These are phyloP conservation scores for Flexamia atlantica DNA, from an alignment of 2,888 invertebrate genomes.

Conservation along the genomic window DNA sequence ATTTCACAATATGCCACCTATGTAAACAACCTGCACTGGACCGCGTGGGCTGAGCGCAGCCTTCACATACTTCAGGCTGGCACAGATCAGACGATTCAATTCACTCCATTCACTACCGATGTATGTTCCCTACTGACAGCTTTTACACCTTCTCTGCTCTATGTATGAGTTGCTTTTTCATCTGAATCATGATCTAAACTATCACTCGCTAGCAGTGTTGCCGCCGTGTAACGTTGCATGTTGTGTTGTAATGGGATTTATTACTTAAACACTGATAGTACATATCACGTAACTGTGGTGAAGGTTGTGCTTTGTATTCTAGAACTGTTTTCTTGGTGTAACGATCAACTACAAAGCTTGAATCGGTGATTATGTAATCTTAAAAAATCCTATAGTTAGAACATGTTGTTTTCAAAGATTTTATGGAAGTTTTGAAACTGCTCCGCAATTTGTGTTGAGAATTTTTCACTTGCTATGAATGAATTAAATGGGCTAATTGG, in stretches of 20 bases:
- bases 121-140: background rate
- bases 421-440: too few relatives aligned
- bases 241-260: background rate
- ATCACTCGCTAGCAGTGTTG: background rate
- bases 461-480: too few relatives aligned
- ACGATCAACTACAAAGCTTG: too few relatives aligned
- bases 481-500: too few relatives aligned
- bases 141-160: constrained; percentile 3
- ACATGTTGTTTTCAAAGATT: too few relatives aligned
- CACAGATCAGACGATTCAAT: constrained; percentile 19
- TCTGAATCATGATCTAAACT: background rate
- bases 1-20: background rate
- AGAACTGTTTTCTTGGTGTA: too few relatives aligned
- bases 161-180: background rate
- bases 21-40: background rate
- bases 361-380: too few relatives aligned
- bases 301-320: too few relatives aligned
- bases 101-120: background rate
- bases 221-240: background rate
- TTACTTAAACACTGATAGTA: constrained; percentile 3
- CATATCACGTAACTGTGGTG: background rate
- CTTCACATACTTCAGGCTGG: constrained; percentile 3
- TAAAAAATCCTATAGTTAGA: too few relatives aligned
- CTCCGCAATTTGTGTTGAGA: too few relatives aligned
- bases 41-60: background rate